These are phyloP conservation scores for Laspeyria flexula DNA, from an alignment of 2,888 invertebrate species.

Conservation along the genomic window DNA sequence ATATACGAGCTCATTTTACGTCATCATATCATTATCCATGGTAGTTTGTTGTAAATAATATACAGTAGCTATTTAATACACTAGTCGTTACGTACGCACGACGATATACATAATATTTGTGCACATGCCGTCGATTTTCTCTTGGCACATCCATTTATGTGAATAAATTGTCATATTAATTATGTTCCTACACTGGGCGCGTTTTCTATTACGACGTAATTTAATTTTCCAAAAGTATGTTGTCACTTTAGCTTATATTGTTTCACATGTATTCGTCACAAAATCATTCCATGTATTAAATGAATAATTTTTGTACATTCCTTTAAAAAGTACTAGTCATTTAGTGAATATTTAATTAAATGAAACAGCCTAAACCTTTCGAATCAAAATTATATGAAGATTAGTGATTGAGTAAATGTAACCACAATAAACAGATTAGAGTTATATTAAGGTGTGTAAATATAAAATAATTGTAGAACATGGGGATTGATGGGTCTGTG, in stretches of 20 bases:
- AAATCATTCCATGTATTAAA: constrained; percentile 44
- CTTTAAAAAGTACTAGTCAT: constrained; percentile 56
- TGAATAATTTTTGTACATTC: constrained; percentile 50
- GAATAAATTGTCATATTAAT: constrained; percentile 23
- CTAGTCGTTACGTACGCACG: constrained; percentile 51
- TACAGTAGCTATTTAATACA: constrained; percentile 57
- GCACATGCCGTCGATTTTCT: constrained; percentile 30
- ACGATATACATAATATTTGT: constrained; percentile 38
- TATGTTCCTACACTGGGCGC: constrained; percentile 44
- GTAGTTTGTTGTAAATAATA: constrained; percentile 64
- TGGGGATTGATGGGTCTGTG: constrained; percentile 15
- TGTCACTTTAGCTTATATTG: constrained; percentile 11
- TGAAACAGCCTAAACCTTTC: constrained; percentile 29
- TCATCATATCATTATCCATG: constrained; percentile 59
- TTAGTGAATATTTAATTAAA: constrained; percentile 42
- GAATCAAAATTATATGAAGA: constrained; percentile 31
- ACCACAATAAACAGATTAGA: constrained; percentile 26
- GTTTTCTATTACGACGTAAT: constrained; percentile 31
- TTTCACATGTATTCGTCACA: constrained; percentile 37
- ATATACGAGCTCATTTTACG: constrained; percentile 45
- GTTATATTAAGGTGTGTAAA: constrained; percentile 24
- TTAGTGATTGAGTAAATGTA: constrained; percentile 31
- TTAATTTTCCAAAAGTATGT: constrained; percentile 15
- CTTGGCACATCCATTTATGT: constrained; percentile 23
- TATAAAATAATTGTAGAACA: constrained; percentile 27